Evolutionary conservation across 2,888 invertebrate species (phyloP).

Genomic region (Tenthredo distinguenda): DNA sequence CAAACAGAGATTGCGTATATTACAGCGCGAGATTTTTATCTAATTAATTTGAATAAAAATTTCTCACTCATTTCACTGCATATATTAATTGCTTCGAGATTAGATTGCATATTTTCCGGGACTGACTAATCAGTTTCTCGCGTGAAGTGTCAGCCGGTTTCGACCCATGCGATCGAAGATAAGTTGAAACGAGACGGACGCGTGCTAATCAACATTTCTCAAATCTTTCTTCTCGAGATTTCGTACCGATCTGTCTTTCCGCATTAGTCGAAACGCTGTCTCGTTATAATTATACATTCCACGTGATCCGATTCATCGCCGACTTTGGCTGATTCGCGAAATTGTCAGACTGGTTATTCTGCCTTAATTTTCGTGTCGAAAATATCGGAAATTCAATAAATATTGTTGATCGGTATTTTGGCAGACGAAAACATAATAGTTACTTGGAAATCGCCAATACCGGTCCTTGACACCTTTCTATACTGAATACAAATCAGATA

Average conservation of each 20-base stretch:
- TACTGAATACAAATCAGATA: conserved; percentile 7
- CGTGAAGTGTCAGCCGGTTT: neutral
- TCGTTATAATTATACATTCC: neutral
- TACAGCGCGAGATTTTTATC: neutral
- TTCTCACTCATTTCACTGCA: neutral
- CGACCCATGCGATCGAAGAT: neutral
- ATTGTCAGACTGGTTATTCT: neutral
- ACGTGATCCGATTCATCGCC: neutral
- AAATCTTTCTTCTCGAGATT: neutral
- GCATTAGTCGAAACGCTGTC: neutral
- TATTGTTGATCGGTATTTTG: neutral
- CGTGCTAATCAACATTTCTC: neutral
- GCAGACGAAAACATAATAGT: neutral
- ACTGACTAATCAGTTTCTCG: conserved; percentile 13
- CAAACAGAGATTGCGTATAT: neutral
- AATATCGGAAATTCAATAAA: neutral
- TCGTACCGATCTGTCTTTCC: neutral
- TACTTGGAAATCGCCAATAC: neutral
- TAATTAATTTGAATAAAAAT: neutral
- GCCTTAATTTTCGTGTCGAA: neutral
- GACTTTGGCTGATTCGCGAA: neutral
- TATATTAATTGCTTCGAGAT: neutral
- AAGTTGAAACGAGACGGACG: neutral
- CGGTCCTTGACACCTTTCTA: conserved; percentile 25
- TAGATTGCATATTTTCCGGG: neutral